These are phyloP conservation scores for Falco columbarius DNA, from an alignment of 2,797 vertebrate species.

Conservation along the genomic window DNA sequence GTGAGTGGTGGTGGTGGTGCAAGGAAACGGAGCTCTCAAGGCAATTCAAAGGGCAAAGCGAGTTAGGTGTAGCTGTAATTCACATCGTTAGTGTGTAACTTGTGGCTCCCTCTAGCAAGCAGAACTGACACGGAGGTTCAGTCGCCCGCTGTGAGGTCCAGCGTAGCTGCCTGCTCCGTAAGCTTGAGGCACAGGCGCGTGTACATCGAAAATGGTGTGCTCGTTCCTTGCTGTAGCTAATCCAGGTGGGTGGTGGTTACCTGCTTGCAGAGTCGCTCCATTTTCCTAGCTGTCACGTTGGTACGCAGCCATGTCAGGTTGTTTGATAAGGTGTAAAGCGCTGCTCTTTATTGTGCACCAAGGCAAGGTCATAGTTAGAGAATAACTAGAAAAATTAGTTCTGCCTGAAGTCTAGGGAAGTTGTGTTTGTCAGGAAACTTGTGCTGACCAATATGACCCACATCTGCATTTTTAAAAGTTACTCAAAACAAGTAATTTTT, in stretches of 20 bases:
- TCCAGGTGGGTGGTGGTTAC: background rate
- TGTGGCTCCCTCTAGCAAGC: background rate
- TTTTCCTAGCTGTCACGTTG: background rate
- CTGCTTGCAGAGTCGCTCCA: background rate
- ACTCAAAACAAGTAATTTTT: background rate
- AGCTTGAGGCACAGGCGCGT: background rate
- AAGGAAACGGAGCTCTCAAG: background rate
- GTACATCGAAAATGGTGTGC: background rate
- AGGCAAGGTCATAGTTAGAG: background rate
- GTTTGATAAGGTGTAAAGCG: background rate
- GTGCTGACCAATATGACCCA: background rate
- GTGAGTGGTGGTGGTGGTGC: background rate
- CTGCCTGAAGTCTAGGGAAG: background rate
- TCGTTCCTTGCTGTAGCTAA: background rate
- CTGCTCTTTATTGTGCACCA: background rate
- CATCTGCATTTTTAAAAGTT: background rate
- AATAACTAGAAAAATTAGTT: background rate
- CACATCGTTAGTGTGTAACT: background rate
- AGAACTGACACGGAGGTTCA: background rate
- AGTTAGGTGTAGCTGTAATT: background rate
- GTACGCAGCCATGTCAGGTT: background rate
- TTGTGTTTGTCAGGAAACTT: background rate
- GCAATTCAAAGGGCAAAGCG: background rate
- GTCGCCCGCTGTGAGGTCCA: rapidly evolving
- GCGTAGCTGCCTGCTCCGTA: rapidly evolving